These are phyloP conservation scores for Caenorhabditis latens DNA, from an alignment of 1,140 invertebrate species.

Conservation along the genomic window DNA sequence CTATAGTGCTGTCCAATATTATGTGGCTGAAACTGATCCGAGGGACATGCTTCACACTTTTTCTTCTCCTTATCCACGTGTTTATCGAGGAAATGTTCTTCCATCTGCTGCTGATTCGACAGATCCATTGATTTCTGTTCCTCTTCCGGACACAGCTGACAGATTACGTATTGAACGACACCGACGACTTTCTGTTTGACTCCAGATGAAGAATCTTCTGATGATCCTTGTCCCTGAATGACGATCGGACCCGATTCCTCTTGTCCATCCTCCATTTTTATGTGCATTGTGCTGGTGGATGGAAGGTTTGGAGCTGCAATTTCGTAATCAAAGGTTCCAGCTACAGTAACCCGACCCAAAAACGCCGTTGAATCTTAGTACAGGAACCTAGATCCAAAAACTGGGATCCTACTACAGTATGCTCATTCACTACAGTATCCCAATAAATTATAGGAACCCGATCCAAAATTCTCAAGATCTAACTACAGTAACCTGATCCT, in stretches of 20 bases:
- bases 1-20: conserved; percentile 38
- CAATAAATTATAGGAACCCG: no score
- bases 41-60: conserved; percentile 33
- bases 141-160: conserved; percentile 44
- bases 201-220: not conserved
- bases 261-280: conserved; percentile 31
- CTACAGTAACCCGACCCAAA: no score
- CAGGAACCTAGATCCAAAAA: no score
- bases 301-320: conserved; percentile 29
- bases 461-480: no score
- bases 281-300: conserved; percentile 27
- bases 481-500: no score
- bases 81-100: conserved; percentile 36
- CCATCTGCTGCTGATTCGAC: conserved; percentile 43
- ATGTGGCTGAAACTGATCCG: conserved; percentile 41
- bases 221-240: not conserved
- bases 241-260: conserved; percentile 27
- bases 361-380: no score
- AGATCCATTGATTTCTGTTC: conserved; percentile 33
- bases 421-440: no score
- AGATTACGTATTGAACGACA: conserved; percentile 63
- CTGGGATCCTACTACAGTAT: no score
- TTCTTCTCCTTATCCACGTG: conserved; percentile 31
- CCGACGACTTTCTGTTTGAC: conserved; percentile 45
- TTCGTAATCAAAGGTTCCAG: not conserved